Evolutionary conservation across 2,113 vertebrate genomes (phyloP).

Genomic region (Malurus cyaneus): DNA sequence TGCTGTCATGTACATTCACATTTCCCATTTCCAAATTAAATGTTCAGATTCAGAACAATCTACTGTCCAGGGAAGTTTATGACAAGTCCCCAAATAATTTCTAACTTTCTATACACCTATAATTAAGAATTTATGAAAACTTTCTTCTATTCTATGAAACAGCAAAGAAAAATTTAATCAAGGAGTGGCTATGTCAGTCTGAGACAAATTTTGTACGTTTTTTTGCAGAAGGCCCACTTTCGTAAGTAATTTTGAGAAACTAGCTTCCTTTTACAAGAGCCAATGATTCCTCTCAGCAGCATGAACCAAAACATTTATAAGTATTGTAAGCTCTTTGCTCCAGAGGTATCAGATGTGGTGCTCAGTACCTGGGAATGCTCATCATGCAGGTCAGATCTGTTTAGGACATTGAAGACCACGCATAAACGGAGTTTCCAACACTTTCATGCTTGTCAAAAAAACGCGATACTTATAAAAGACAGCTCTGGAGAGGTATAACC

Average conservation of each 20-base stretch:
- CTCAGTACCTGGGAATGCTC: background rate
- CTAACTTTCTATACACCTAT: background rate
- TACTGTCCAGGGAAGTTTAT: background rate
- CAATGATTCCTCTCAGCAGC: background rate
- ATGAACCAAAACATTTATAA: background rate
- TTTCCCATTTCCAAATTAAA: background rate
- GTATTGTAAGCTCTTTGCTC: background rate
- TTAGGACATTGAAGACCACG: background rate
- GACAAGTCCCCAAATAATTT: background rate
- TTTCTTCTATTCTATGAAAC: background rate
- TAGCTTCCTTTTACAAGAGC: background rate
- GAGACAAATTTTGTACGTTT: background rate
- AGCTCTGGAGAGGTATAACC: background rate
- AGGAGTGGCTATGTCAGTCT: background rate
- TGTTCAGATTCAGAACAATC: background rate
- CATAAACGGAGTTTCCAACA: background rate
- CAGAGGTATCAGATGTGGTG: background rate
- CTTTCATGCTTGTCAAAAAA: background rate
- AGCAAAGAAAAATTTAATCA: background rate
- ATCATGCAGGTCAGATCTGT: background rate
- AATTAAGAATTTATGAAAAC: background rate
- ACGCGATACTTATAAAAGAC: background rate
- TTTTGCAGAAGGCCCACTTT: background rate
- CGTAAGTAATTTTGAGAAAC: background rate
- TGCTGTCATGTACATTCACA: background rate